phyloP scores from a whole-genome alignment of 2,797 vertebrate species.

The Acestrorhynchus altus region DNA sequence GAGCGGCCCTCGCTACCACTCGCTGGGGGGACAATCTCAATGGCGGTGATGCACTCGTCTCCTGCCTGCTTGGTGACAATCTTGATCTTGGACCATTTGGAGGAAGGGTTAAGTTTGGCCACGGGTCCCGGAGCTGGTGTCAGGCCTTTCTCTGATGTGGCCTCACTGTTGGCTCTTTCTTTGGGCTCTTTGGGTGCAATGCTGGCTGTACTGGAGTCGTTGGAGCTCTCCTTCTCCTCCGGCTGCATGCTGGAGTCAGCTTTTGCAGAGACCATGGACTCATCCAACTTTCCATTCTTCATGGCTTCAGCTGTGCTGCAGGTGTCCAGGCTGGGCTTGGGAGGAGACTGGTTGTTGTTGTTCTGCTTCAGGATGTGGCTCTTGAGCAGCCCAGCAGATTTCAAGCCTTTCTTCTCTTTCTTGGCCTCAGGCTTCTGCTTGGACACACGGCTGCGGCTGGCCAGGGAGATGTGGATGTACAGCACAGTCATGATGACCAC shows the following conservation, averaged over 20 bases:
- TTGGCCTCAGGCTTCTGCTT: conserved; percentile 87
- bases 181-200: conserved; percentile 87
- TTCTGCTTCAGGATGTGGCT: conserved; percentile 88
- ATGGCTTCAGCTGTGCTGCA: conserved; percentile 76
- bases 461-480: conserved; percentile 96
- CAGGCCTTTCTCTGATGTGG: conserved; percentile 70
- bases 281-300: conserved; percentile 88
- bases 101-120: conserved; percentile 74
- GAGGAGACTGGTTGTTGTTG: conserved; percentile 81
- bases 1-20: conserved; percentile 83
- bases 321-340: conserved; percentile 78
- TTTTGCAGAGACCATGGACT: conserved; percentile 64
- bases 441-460: conserved; percentile 93
- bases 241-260: conserved; percentile 69
- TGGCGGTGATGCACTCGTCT: conserved; percentile 93
- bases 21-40: conserved; percentile 92
- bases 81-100: conserved; percentile 98
- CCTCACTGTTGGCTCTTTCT: conserved; percentile 79
- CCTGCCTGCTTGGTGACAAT: conserved; percentile 96
- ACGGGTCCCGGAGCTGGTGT: conserved; percentile 14
- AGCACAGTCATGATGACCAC: conserved; percentile 98
- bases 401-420: conserved; percentile 82
- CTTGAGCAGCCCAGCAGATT: conserved; percentile 83
- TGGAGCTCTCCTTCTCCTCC: conserved; percentile 95
- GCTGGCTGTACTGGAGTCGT: conserved; percentile 94